These are phyloP conservation scores for Galerucella pusilla DNA, from an alignment of 2,888 invertebrate species.

Conservation along the genomic window DNA sequence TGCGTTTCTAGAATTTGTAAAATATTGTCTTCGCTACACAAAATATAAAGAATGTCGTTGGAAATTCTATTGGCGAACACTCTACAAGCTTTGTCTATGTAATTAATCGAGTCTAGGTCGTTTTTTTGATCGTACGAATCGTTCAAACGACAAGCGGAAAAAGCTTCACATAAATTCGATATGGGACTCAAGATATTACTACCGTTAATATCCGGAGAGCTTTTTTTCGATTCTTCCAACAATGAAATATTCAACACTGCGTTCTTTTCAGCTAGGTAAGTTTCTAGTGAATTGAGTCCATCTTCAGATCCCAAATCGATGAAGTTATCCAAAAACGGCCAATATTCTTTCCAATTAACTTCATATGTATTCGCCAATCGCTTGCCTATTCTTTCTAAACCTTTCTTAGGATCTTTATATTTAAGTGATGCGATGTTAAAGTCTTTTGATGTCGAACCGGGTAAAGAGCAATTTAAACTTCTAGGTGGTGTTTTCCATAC, in stretches of 20 bases:
- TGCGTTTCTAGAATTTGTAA: constrained; percentile 73
- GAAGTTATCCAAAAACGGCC: constrained; percentile 89
- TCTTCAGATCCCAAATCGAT: constrained; percentile 79
- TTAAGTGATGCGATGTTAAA: constrained; percentile 51
- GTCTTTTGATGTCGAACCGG: constrained; percentile 39
- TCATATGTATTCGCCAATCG: constrained; percentile 77
- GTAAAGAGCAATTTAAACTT: constrained; percentile 49
- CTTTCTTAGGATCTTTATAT: constrained; percentile 81
- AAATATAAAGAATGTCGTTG: constrained; percentile 69
- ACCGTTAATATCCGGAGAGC: constrained; percentile 34
- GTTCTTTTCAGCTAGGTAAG: constrained; percentile 68
- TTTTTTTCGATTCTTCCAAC: constrained; percentile 39
- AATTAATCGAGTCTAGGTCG: constrained; percentile 65
- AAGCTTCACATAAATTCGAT: constrained; percentile 70
- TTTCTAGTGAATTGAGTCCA: constrained; percentile 81
- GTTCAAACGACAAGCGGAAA: constrained; percentile 69
- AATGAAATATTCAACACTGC: constrained; percentile 36
- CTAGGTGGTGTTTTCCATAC: constrained; percentile 89
- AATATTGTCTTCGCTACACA: constrained; percentile 62
- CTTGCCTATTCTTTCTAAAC: constrained; percentile 87
- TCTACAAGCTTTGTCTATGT: constrained; percentile 71
- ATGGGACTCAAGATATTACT: constrained; percentile 67
- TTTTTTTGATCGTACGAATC: constrained; percentile 52
- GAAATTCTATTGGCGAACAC: constrained; percentile 79
- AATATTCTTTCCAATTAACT: constrained; percentile 90